Conservation (phyloP, 2,113 vertebrate species). For the Lepus europaeus region DNA sequence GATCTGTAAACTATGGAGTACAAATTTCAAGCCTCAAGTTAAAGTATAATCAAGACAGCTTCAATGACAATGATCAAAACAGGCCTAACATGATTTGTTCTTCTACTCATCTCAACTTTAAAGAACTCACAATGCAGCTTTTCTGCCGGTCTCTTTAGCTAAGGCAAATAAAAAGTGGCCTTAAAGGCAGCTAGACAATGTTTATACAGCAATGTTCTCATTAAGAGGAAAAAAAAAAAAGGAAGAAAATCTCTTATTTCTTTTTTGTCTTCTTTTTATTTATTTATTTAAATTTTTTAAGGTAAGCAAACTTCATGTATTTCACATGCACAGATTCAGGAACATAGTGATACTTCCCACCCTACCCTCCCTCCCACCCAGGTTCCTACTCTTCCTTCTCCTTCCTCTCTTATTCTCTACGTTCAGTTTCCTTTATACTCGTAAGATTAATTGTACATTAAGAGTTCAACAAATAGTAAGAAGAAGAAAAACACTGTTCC, state of each 20-base stretch:
- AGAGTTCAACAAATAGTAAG: too few relatives aligned
- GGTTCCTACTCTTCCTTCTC: too few relatives aligned
- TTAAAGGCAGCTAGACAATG: background rate
- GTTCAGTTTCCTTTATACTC: too few relatives aligned
- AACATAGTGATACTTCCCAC: too few relatives aligned
- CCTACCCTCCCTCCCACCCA: too few relatives aligned
- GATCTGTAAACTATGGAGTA: background rate
- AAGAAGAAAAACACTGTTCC: too few relatives aligned
- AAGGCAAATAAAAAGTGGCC: conserved; percentile 30
- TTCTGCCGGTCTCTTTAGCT: background rate
- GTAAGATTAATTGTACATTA: too few relatives aligned
- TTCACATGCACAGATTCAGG: too few relatives aligned
- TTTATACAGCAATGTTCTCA: background rate
- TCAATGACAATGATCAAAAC: background rate
- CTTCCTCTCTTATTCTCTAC: too few relatives aligned
- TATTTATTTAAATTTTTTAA: background rate
- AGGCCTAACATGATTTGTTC: background rate
- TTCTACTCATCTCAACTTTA: background rate
- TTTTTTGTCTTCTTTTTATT: background rate
- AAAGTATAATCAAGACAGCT: background rate
- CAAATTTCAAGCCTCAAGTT: background rate
- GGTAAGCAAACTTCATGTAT: too few relatives aligned
- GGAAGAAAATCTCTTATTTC: background rate
- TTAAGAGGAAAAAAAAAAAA: conserved; percentile 38
- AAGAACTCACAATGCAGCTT: background rate